Base-by-base conservation (phyloP, 2,797 vertebrate species). In the Cichlasoma orientale region DNA sequence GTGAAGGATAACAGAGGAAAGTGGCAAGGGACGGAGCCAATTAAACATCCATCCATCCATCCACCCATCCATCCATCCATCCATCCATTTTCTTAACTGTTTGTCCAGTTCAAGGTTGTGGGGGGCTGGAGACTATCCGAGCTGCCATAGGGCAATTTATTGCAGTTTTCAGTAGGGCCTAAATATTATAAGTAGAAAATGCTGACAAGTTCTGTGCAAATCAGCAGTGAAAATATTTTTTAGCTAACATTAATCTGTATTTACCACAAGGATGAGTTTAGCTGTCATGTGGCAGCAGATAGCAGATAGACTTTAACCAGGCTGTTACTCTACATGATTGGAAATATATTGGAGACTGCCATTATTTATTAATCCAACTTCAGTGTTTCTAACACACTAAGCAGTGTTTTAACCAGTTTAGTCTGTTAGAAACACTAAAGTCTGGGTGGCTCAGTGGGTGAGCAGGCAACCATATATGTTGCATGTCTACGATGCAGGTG, bases 221-320 rank as follows among this genome's bases (percentile, higher is more conserved):
- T 75, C 13, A 74, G 31, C 3, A 16, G 6, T 50, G 19, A 19
- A 74, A 50, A 70, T 11, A 0, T 0, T 14, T 21, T 75, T 72
- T 12, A 25, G 56, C 50, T 82, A 72, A 53, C 16, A 78, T 57
- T 12, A 44, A 56, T n/a, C 73, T 29, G 4, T 29, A 50, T 72
- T 74, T 41, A 53, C 23, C 31, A 72, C 4, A 19, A 52, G 16
- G 44, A 54, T 69, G 66, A 56, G 21, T 74, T 27, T 50, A 77
- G 5, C 5, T 47, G 44, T 0, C 16, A 18, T n/a, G 38, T 56
- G 68, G 57, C 18, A 58, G 63, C 18, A 55, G 84, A 36, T 58
- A 88, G 80, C 83, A 80, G 5, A 25, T n/a, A 72, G 54, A 83
- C 79, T 80, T 86, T 83, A 58, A 84, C 80, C 79, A 21, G 9